Percentiles rank a stretch among this genome's conserved stretches.
Evolutionary conservation across 1,140 invertebrate genomes (phyloP).

Genomic region (Bombus confusus): DNA sequence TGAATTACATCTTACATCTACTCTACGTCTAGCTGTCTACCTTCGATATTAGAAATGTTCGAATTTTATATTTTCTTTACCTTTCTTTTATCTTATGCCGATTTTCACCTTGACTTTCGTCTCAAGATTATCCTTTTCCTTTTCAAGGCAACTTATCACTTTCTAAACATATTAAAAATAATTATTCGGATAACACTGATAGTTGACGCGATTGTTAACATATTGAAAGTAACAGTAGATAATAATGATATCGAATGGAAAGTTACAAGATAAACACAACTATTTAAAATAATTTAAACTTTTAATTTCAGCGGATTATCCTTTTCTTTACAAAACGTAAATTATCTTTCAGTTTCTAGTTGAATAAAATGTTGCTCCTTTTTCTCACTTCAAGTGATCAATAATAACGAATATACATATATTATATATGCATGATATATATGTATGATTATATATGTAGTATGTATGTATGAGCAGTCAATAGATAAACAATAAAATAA

Average conservation of each 20-base stretch:
- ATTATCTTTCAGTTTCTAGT: background rate
- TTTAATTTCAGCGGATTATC: background rate
- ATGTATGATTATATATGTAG: background rate
- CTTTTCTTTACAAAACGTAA: background rate
- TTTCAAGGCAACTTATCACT: background rate
- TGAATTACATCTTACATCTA: background rate
- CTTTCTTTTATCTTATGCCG: background rate
- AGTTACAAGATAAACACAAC: background rate
- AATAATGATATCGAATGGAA: background rate
- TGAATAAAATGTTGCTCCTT: background rate
- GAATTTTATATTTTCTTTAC: background rate
- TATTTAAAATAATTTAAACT: background rate
- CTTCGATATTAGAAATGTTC: background rate
- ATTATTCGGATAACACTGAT: too few relatives aligned
- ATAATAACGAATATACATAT: background rate
- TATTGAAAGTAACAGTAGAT: background rate
- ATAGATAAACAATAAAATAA: background rate
- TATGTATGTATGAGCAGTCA: background rate
- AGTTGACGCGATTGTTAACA: too few relatives aligned
- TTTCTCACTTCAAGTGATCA: background rate
- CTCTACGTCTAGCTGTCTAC: background rate
- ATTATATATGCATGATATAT: background rate
- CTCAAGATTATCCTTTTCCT: background rate
- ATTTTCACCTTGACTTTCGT: conserved; percentile 15
- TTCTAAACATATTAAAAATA: background rate